Evolutionary conservation across 2,888 invertebrate genomes (phyloP).

Genomic region (Cephonodes hylas): DNA sequence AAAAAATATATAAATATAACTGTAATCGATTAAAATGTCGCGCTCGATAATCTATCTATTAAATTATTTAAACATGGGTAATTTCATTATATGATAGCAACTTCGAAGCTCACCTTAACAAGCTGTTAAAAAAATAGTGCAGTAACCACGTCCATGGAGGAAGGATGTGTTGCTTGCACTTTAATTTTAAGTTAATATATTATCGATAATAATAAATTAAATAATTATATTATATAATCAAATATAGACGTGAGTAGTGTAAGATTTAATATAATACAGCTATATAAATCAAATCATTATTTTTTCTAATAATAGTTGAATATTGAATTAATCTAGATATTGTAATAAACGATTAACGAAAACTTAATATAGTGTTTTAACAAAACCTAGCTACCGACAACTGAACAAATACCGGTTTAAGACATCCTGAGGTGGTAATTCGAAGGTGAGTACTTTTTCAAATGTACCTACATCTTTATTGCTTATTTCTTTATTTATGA

Average conservation of each 20-base stretch:
- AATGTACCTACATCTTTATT: not conserved
- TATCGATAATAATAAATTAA: conserved; percentile 17
- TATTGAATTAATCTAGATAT: not conserved
- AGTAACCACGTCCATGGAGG: conserved; percentile 34
- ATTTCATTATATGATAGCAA: not conserved
- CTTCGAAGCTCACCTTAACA: too few species aligned
- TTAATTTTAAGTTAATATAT: conserved; percentile 30
- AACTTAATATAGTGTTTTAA: conserved; percentile 1
- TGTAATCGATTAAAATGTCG: too few species aligned
- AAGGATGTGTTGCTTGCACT: conserved; percentile 41
- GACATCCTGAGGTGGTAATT: not conserved
- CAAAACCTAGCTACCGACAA: conserved; percentile 5
- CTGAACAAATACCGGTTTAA: not conserved
- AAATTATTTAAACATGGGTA: too few species aligned
- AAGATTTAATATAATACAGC: not conserved
- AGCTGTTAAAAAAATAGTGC: conserved; percentile 39
- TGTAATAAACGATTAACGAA: not conserved
- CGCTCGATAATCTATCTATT: too few species aligned
- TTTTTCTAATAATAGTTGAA: not conserved
- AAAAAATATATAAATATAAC: too few species aligned
- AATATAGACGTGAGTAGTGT: not conserved
- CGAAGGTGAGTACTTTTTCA: not conserved
- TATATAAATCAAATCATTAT: not conserved
- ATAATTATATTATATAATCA: conserved; percentile 1
- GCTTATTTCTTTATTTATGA: too few species aligned